These are phyloP conservation scores for Cerastoderma edule DNA, from an alignment of 2,888 invertebrate genomes.

Conservation along the genomic window DNA sequence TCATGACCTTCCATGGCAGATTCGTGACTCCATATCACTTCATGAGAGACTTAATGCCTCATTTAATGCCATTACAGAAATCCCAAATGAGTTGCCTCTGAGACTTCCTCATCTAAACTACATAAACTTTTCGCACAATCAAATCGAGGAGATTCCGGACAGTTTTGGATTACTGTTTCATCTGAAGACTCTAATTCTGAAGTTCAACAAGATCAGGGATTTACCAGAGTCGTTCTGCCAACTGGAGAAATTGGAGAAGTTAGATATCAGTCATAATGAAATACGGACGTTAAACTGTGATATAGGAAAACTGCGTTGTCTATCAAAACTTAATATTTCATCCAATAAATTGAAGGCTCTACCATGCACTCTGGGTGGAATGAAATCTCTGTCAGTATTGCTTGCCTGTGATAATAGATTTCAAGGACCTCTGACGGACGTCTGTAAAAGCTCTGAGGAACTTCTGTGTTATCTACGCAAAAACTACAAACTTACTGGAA, in stretches of 20 bases:
- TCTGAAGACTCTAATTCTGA: slow-evolving; percentile 76
- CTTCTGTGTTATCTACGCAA: slow-evolving; percentile 76
- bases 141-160: slow-evolving; percentile 78
- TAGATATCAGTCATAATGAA: slow-evolving; percentile 81
- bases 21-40: slow-evolving; percentile 81
- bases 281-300: slow-evolving; percentile 78
- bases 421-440: slow-evolving; percentile 77
- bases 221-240: slow-evolving; percentile 80
- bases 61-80: slow-evolving; percentile 81
- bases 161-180: slow-evolving; percentile 83
- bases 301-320: slow-evolving; percentile 78
- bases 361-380: slow-evolving; percentile 78
- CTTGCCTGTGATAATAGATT: slow-evolving; percentile 78
- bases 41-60: slow-evolving; percentile 82
- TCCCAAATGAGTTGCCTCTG: slow-evolving; percentile 82
- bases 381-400: slow-evolving; percentile 73
- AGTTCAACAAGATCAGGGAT: slow-evolving; percentile 77
- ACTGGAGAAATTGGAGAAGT: slow-evolving; percentile 80
- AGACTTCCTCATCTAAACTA: slow-evolving; percentile 81
- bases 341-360: slow-evolving; percentile 80
- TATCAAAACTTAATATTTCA: slow-evolving; percentile 79
- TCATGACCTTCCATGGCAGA: slow-evolving; percentile 79
- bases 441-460: slow-evolving; percentile 80
- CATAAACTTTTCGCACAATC: slow-evolving; percentile 82
- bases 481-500: slow-evolving; percentile 57